Conservation (phyloP, 2,797 vertebrate species). For the Muscicapa comitata region DNA sequence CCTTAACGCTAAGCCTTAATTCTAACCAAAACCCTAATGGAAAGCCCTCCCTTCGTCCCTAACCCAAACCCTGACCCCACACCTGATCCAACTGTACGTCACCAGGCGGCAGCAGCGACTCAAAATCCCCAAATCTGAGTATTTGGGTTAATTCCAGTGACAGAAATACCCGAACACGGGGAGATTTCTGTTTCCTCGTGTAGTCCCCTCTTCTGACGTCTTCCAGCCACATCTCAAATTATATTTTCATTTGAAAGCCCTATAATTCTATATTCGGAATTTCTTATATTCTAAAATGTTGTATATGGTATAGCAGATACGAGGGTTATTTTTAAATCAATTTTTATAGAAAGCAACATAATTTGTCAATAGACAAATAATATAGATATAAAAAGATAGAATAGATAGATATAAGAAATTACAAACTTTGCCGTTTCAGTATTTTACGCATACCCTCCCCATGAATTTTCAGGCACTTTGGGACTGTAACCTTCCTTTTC, state of each 20-base stretch:
- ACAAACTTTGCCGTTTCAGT: not conserved
- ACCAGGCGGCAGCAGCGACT: not conserved
- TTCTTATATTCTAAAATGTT: not conserved
- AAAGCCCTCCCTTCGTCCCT: not conserved
- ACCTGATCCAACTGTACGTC: not conserved
- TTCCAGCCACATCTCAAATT: too few species aligned
- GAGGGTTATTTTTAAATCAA: not conserved
- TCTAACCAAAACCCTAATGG: not conserved
- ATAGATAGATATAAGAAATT: too few species aligned
- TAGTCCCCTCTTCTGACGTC: not conserved
- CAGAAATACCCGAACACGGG: fast-evolving
- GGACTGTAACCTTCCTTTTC: fast-evolving
- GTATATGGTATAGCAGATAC: too few species aligned
- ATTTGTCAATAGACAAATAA: too few species aligned
- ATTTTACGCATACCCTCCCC: not conserved
- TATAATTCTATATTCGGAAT: not conserved
- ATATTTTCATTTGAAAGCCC: not conserved
- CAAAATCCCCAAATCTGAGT: fast-evolving
- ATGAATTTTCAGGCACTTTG: too few species aligned
- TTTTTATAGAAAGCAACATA: not conserved
- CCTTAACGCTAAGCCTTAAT: not conserved
- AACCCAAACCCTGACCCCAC: too few species aligned
- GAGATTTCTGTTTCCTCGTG: fast-evolving
- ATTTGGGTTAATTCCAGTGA: fast-evolving
- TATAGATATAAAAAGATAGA: too few species aligned